A percentile compares a stretch with the other conserved stretches of the same genome.
phyloP scores from a whole-genome alignment of 2,888 invertebrate species.

The Euplagia quadripunctaria region DNA sequence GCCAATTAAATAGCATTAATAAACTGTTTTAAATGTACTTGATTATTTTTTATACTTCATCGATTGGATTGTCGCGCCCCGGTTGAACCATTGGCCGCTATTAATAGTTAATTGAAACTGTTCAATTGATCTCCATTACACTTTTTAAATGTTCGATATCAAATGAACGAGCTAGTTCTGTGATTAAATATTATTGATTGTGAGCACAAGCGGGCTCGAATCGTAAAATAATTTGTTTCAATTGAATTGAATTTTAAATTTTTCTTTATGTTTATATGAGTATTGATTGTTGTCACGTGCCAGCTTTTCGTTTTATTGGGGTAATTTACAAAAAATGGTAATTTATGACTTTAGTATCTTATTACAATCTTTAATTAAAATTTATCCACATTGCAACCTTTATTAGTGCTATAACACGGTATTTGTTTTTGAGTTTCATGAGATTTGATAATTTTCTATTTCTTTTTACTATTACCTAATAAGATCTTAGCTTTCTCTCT shows the following conservation, averaged over 20 bases:
- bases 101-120: conserved; percentile 83
- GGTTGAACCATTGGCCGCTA: conserved; percentile 77
- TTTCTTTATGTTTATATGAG: conserved; percentile 25
- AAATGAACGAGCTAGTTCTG: conserved; percentile 67
- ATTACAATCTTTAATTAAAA: too few relatives aligned
- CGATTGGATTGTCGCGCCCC: conserved; percentile 70
- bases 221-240: conserved; percentile 82
- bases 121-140: conserved; percentile 85
- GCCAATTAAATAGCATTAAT: background rate
- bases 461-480: background rate
- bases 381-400: background rate
- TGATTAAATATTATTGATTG: conserved; percentile 83
- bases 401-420: background rate
- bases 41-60: conserved; percentile 40
- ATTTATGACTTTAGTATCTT: background rate
- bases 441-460: background rate
- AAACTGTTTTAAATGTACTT: conserved; percentile 17
- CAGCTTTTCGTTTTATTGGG: background rate
- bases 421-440: background rate
- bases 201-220: conserved; percentile 72
- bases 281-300: conserved; percentile 21
- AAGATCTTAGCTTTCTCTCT: background rate
- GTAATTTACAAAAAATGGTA: background rate
- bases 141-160: conserved; percentile 81
- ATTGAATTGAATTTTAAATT: conserved; percentile 71